Evolutionary conservation across 2,888 invertebrate genomes (phyloP).

Genomic region (Linnaemya vulpina): DNA sequence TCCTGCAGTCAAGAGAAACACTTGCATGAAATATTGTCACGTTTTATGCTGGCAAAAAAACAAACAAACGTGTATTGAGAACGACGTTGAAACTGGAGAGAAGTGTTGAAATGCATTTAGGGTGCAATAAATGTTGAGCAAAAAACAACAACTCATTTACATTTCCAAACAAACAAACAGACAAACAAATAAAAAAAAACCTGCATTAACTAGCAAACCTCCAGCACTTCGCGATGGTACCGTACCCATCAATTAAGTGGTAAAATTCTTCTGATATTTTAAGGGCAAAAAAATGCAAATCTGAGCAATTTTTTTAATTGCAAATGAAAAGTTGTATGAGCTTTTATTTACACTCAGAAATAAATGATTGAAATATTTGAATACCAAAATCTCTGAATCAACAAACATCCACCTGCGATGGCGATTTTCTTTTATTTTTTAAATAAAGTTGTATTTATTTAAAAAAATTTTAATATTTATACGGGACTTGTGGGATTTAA

Average conservation of each 20-base stretch:
- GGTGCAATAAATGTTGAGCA: constrained; percentile 37
- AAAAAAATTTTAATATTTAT: too few relatives aligned
- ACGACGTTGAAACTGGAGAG: background rate
- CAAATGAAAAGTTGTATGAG: background rate
- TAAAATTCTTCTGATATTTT: background rate
- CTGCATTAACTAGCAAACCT: constrained; percentile 22
- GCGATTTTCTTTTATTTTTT: too few relatives aligned
- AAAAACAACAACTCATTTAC: constrained; percentile 20
- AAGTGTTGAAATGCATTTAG: constrained; percentile 44
- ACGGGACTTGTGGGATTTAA: too few relatives aligned
- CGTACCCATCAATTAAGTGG: constrained; percentile 12
- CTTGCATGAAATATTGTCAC: constrained; percentile 23
- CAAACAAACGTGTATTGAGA: background rate
- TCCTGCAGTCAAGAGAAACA: constrained; percentile 4
- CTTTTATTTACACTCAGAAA: background rate
- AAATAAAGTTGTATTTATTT: too few relatives aligned
- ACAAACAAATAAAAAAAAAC: too few relatives aligned
- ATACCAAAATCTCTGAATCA: too few relatives aligned
- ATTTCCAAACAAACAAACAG: too few relatives aligned
- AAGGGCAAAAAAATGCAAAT: background rate
- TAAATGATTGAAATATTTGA: too few relatives aligned
- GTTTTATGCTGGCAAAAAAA: background rate
- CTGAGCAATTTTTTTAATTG: background rate
- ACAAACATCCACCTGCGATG: too few relatives aligned
- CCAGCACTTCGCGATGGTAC: background rate